Percentiles rank a stretch among this genome's conserved stretches.
Evolutionary conservation across 2,797 vertebrate genomes (phyloP).

Genomic region (Capromys pilorides): DNA sequence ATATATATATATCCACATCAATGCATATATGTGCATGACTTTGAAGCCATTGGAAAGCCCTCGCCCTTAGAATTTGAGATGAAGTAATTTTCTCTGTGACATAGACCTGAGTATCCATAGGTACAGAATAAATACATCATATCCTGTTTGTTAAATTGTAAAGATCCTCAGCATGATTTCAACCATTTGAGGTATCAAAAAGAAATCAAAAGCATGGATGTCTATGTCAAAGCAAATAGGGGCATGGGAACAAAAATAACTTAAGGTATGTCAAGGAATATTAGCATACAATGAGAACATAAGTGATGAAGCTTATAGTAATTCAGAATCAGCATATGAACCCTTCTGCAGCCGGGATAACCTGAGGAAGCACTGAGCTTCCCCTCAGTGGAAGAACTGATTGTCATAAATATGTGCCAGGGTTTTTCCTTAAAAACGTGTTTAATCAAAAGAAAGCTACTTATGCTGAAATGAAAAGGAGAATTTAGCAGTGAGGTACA

Average conservation of each 20-base stretch:
- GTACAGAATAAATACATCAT: constrained; percentile 27
- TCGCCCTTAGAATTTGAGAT: constrained; percentile 52
- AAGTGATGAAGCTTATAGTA: neutral
- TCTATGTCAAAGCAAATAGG: constrained; percentile 5
- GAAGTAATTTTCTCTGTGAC: constrained; percentile 71
- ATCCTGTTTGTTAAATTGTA: constrained; percentile 57
- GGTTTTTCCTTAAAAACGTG: constrained; percentile 38
- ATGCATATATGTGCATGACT: constrained; percentile 3
- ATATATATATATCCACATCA: constrained; percentile 5
- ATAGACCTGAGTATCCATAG: constrained; percentile 14
- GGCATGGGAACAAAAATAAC: neutral
- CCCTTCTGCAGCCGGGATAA: neutral
- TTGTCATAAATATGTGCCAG: constrained; percentile 14
- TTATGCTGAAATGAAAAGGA: constrained; percentile 31
- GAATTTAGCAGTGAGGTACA: neutral
- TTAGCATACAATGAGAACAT: neutral
- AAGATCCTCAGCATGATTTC: constrained; percentile 60
- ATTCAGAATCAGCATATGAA: neutral
- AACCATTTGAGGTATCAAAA: constrained; percentile 49
- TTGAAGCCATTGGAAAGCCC: constrained; percentile 55
- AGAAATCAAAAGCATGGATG: constrained; percentile 39
- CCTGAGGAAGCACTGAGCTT: neutral
- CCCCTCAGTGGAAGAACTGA: neutral
- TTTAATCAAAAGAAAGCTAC: neutral
- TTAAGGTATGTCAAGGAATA: neutral